Conservation (phyloP, 2,888 invertebrate genomes). For the Chrysolina americana region DNA sequence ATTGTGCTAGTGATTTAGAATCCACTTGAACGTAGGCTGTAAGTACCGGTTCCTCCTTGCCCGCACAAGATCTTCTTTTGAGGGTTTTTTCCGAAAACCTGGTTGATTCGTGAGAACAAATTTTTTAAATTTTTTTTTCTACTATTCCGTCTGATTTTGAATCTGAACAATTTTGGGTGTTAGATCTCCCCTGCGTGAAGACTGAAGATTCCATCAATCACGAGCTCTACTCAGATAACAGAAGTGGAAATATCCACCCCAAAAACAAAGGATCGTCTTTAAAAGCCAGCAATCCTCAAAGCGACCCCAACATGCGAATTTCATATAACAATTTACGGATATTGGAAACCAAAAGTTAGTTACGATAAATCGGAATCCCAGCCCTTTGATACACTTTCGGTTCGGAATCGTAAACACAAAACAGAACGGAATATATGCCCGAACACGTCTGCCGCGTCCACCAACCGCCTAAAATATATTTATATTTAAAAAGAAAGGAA, state of each 20-base stretch:
- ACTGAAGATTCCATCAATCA: not conserved
- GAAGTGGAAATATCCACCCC: not conserved
- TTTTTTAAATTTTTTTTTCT: too few relatives aligned
- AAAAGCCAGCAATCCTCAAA: constrained; percentile 65
- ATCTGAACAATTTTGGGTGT: too few relatives aligned
- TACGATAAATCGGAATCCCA: constrained; percentile 64
- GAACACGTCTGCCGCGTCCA: constrained; percentile 54
- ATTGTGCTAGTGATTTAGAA: too few relatives aligned
- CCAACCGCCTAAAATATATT: constrained; percentile 39
- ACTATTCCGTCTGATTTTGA: too few relatives aligned
- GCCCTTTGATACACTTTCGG: constrained; percentile 60
- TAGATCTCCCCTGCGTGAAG: too few relatives aligned
- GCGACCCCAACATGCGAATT: constrained; percentile 65
- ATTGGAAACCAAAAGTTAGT: constrained; percentile 66
- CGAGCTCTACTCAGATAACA: not conserved
- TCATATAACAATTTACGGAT: constrained; percentile 67
- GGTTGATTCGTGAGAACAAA: too few relatives aligned
- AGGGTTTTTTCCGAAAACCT: too few relatives aligned
- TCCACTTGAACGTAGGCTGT: too few relatives aligned
- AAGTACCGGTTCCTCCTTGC: too few relatives aligned
- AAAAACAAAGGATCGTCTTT: constrained; percentile 40
- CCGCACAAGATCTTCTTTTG: too few relatives aligned
- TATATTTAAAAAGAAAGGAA: constrained; percentile 37
- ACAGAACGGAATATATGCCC: constrained; percentile 55
- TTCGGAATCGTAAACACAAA: constrained; percentile 60